Conservation (phyloP, 2,797 vertebrate species). For the Acrossocheilus fasciatus region DNA sequence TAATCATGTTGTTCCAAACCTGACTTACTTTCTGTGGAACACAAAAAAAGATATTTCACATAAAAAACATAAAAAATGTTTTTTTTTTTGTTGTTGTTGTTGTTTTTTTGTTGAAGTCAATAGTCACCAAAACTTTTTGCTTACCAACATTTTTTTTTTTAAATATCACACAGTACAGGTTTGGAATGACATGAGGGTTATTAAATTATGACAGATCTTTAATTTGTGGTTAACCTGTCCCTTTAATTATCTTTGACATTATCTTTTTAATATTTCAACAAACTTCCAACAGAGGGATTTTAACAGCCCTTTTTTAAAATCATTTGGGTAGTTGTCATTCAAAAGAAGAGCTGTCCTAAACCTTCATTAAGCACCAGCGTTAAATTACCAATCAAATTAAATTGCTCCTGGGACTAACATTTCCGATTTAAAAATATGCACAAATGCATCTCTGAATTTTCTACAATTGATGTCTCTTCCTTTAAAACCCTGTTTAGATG, state of each 20-base stretch:
- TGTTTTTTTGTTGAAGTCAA: neutral
- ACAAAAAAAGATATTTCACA: too few relatives aligned
- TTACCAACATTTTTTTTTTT: neutral
- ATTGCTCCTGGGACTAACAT: neutral
- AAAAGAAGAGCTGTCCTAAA: conserved; percentile 1
- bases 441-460: neutral
- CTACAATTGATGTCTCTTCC: neutral
- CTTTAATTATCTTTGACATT: neutral
- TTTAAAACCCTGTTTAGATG: neutral
- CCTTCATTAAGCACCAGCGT: conserved; percentile 1
- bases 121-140: neutral
- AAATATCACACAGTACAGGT: too few relatives aligned
- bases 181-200: neutral
- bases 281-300: neutral
- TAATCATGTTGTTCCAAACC: neutral
- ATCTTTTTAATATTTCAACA: neutral
- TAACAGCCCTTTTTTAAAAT: neutral
- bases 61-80: too few relatives aligned
- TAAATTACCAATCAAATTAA: conserved; percentile 23
- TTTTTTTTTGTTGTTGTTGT: too few relatives aligned
- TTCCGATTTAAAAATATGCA: neutral
- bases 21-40: neutral
- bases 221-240: neutral
- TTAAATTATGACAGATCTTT: neutral
- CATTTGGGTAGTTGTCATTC: neutral